phyloP scores from a whole-genome alignment of 2,888 invertebrate genomes.

The Drosophila niveifrons region DNA sequence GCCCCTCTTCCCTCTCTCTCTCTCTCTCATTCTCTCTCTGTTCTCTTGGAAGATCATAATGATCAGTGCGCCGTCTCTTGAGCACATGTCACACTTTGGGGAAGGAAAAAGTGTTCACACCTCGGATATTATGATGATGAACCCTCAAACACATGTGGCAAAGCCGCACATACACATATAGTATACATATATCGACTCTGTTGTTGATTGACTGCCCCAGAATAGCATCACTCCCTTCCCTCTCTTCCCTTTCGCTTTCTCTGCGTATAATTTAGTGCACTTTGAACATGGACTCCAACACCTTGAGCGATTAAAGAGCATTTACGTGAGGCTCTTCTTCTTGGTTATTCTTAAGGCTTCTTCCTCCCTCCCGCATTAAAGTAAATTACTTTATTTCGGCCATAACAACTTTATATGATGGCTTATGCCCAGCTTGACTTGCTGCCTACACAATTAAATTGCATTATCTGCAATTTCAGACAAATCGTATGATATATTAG shows the following conservation, averaged over 20 bases:
- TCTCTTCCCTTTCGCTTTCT: neutral
- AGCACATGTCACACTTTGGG: constrained; percentile 56
- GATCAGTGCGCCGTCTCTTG: constrained; percentile 12
- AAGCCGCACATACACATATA: constrained; percentile 15
- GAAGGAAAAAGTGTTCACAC: constrained; percentile 67
- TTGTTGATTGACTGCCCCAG: constrained; percentile 52
- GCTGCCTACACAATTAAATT: neutral
- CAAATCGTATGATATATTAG: neutral
- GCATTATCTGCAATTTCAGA: neutral
- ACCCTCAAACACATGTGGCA: constrained; percentile 50
- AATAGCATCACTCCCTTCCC: neutral
- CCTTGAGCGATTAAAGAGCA: constrained; percentile 29
- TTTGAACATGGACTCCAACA: constrained; percentile 30
- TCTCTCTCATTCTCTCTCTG: neutral
- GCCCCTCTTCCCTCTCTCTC: constrained; percentile 32
- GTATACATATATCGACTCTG: neutral
- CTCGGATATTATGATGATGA: constrained; percentile 61
- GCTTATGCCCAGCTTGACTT: neutral
- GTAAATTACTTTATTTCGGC: constrained; percentile 12
- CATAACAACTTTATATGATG: neutral
- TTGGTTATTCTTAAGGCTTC: neutral
- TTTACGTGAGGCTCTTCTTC: constrained; percentile 15
- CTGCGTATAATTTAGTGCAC: constrained; percentile 24
- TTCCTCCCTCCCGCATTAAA: no score
- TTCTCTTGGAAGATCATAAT: constrained; percentile 25